Evolutionary conservation across 2,888 invertebrate genomes (phyloP).

Genomic region (Therioaphis trifolii): DNA sequence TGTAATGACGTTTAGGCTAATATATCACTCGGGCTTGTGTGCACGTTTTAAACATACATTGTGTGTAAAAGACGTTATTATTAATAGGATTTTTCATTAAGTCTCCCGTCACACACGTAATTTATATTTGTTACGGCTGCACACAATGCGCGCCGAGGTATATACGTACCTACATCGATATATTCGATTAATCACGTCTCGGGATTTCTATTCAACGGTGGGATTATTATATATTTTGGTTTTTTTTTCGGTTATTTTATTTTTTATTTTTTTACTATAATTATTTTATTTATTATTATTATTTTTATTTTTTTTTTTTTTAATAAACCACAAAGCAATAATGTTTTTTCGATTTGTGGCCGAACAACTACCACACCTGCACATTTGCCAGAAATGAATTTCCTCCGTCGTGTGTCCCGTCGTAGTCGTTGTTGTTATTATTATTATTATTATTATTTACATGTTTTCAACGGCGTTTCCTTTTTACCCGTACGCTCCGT

Average conservation of each 20-base stretch:
- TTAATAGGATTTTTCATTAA: conserved; percentile 52
- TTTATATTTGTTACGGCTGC: conserved; percentile 42
- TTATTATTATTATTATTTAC: conserved; percentile 64
- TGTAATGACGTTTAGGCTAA: conserved; percentile 13
- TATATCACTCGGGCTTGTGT: conserved; percentile 18
- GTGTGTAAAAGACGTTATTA: conserved; percentile 30
- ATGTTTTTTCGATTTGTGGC: conserved; percentile 25
- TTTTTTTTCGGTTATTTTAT: no score
- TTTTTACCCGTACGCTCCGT: conserved; percentile 64
- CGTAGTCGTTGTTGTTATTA: no score
- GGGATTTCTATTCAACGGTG: conserved; percentile 12
- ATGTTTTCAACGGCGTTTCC: conserved; percentile 64
- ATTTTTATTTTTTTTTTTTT: conserved; percentile 1
- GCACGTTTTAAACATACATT: conserved; percentile 21
- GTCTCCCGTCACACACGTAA: conserved; percentile 53
- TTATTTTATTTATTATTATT: background rate
- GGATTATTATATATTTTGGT: no score
- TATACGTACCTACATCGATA: background rate
- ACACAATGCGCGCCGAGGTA: background rate
- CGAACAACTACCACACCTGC: background rate
- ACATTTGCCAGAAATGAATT: conserved; percentile 25
- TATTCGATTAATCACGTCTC: conserved; percentile 39
- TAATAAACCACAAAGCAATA: conserved; percentile 21
- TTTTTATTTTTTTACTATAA: no score
- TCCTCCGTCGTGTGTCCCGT: background rate